A percentile compares a stretch with the other conserved stretches of the same genome.
These are phyloP conservation scores for Trypoxylus dichotomus DNA, from an alignment of 1,140 invertebrate genomes.

Conservation along the genomic window DNA sequence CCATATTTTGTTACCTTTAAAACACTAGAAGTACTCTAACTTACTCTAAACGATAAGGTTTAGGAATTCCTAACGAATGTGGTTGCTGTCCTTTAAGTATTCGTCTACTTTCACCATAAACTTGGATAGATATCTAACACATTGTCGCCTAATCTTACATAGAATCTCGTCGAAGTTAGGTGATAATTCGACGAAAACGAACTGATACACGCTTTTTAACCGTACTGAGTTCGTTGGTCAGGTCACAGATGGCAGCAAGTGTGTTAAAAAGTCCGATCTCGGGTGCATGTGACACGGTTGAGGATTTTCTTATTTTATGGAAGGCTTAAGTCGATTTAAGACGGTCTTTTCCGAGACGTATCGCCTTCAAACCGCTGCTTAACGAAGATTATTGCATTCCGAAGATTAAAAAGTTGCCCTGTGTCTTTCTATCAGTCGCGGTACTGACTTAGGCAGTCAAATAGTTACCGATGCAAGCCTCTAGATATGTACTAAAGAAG, in stretches of 20 bases:
- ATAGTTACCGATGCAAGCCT: background rate
- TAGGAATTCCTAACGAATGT: background rate
- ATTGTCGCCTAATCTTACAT: slow-evolving; percentile 9
- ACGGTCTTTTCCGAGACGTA: slow-evolving; percentile 28
- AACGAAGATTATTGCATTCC: slow-evolving; percentile 30
- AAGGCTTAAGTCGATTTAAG: slow-evolving; percentile 31
- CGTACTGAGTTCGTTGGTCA: background rate
- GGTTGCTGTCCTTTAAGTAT: background rate
- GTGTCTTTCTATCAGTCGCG: slow-evolving; percentile 5
- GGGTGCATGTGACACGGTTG: slow-evolving; percentile 8
- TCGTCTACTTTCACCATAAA: slow-evolving; percentile 16
- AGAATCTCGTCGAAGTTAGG: slow-evolving; percentile 7
- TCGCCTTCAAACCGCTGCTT: slow-evolving; percentile 27
- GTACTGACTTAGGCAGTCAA: background rate
- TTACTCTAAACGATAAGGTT: too few relatives aligned
- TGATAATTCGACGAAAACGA: slow-evolving; percentile 12
- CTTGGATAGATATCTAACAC: slow-evolving; percentile 10
- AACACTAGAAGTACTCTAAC: too few relatives aligned
- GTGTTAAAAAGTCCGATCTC: slow-evolving; percentile 26
- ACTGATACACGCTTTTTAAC: slow-evolving; percentile 8
- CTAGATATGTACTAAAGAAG: too few relatives aligned
- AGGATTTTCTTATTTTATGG: slow-evolving; percentile 30
- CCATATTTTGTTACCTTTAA: too few relatives aligned
- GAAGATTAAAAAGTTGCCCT: slow-evolving; percentile 17
- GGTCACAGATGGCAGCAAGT: slow-evolving; percentile 17